phyloP scores from a whole-genome alignment of 2,888 invertebrate species.

The Falcaria lacertinaria region DNA sequence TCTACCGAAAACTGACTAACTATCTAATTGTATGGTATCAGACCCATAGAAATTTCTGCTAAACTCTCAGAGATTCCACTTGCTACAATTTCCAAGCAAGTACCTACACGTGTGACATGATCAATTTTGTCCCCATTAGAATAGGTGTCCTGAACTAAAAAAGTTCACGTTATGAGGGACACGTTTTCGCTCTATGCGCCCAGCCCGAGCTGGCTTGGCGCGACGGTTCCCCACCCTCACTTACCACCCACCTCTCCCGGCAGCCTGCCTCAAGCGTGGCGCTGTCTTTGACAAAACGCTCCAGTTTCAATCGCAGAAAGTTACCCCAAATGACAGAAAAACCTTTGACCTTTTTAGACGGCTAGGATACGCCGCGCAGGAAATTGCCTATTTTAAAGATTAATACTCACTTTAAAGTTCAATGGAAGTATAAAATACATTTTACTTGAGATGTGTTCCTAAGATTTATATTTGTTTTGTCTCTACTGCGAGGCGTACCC shows the following conservation, averaged over 20 bases:
- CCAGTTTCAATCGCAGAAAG: slow-evolving; percentile 21
- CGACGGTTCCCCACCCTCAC: slow-evolving; percentile 26
- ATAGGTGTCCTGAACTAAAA: slow-evolving; percentile 13
- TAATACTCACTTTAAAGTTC: background rate
- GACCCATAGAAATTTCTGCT: no score
- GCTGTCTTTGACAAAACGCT: slow-evolving; percentile 41
- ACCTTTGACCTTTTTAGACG: slow-evolving; percentile 31
- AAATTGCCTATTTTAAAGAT: background rate
- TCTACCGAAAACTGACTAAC: no score
- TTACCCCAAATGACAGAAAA: slow-evolving; percentile 5
- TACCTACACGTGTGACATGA: background rate
- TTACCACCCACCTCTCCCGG: slow-evolving; percentile 20
- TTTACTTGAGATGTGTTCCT: no score
- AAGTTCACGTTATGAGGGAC: slow-evolving; percentile 42
- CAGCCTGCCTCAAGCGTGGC: slow-evolving; percentile 30
- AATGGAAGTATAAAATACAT: background rate
- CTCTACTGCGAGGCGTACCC: no score
- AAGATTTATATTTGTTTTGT: no score
- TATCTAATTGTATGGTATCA: no score
- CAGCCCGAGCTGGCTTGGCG: slow-evolving; percentile 33
- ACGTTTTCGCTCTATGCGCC: slow-evolving; percentile 47
- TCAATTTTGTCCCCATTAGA: background rate
- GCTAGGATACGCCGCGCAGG: background rate
- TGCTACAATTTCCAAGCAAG: no score
- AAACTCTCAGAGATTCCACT: no score